Conservation (phyloP, 2,113 vertebrate species). For the Cynoglossus semilaevis region DNA sequence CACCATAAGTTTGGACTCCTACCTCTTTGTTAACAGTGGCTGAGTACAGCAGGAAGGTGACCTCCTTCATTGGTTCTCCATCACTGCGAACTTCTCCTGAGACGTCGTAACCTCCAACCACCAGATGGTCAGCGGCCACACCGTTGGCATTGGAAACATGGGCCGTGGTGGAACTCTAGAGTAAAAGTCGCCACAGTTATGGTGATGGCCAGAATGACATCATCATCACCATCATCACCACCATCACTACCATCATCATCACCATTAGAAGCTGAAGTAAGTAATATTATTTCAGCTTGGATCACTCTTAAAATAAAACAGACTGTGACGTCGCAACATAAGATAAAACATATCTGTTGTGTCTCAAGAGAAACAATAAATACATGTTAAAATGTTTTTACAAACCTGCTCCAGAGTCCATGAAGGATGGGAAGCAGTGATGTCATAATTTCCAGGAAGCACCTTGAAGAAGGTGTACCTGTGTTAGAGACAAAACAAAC, state of each 20-base stretch:
- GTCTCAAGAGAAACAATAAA: no score
- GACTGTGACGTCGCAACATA: no score
- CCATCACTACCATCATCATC: no score
- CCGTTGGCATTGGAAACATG: slow-evolving; percentile 87
- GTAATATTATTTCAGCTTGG: no score
- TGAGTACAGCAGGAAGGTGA: slow-evolving; percentile 95
- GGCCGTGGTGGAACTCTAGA: slow-evolving; percentile 83
- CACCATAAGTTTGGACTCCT: neutral
- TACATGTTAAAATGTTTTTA: neutral
- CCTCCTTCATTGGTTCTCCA: slow-evolving; percentile 97
- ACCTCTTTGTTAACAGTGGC: slow-evolving; percentile 85
- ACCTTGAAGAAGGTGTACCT: slow-evolving; percentile 96
- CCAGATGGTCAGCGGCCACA: slow-evolving; percentile 78
- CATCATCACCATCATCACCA: slow-evolving; percentile 2
- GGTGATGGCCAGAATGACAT: slow-evolving; percentile 11
- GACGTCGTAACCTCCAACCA: slow-evolving; percentile 93
- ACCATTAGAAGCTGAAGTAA: no score
- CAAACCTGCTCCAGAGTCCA: slow-evolving; percentile 91
- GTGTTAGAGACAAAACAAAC: slow-evolving; percentile 24
- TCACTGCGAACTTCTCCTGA: slow-evolving; percentile 94
- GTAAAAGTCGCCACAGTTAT: slow-evolving; percentile 17
- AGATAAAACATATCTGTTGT: no score
- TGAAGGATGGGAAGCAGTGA: slow-evolving; percentile 88
- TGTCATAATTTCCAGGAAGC: slow-evolving; percentile 91
- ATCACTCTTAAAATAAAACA: no score